Conservation (phyloP, 2,113 vertebrate genomes). For the Chelonoidis abingdonii region DNA sequence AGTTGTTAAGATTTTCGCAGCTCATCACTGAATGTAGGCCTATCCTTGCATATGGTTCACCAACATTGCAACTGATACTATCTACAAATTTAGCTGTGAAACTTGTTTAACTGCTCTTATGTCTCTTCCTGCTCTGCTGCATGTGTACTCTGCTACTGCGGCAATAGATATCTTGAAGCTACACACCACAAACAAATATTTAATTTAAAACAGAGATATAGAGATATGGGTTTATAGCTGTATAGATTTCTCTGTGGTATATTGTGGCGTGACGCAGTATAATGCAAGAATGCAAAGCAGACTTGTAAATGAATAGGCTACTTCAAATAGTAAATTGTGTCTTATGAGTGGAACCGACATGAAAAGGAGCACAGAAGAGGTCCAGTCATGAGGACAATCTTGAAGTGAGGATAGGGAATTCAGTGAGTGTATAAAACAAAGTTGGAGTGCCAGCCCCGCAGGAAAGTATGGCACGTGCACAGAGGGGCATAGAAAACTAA, state of each 20-base stretch:
- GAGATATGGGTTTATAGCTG: neutral
- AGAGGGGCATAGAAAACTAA: neutral
- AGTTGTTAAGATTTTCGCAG: too few relatives aligned
- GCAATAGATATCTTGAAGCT: neutral
- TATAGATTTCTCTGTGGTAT: neutral
- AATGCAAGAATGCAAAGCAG: neutral
- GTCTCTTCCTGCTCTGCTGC: neutral
- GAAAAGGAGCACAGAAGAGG: neutral
- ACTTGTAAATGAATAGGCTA: neutral
- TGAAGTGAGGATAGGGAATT: neutral
- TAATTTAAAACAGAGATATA: neutral
- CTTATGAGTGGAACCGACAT: neutral
- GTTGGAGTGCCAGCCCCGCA: neutral
- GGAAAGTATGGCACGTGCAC: fast-evolving
- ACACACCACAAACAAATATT: neutral
- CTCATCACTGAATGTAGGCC: too few relatives aligned
- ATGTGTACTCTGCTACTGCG: neutral
- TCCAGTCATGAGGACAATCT: neutral
- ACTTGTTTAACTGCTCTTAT: neutral
- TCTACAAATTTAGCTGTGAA: neutral
- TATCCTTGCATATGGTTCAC: too few relatives aligned
- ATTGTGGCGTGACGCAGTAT: neutral
- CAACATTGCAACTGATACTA: neutral
- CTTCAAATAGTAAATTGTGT: neutral
- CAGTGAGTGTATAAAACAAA: neutral